Evolutionary conservation across 1,140 invertebrate species (phyloP), one percentile per base, ranked within the genome.

Genomic region (Homarus americanus): DNA sequence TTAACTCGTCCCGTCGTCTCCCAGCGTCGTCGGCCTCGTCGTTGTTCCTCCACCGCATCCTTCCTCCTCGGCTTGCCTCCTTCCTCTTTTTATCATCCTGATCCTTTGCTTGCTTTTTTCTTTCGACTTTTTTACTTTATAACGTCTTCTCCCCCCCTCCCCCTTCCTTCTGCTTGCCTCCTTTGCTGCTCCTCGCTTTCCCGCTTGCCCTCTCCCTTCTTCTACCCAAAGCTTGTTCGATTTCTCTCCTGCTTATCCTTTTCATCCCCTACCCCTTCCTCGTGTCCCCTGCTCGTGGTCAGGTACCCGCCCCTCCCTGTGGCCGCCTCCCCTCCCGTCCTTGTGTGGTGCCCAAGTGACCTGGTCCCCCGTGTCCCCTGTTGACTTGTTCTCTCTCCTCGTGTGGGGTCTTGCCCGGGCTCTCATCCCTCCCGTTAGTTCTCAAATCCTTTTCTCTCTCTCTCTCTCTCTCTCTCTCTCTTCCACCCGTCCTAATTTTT

Each of bases 401-500:
- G n/a, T n/a, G n/a, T n/a, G n/a, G n/a, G n/a, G n/a, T n/a, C n/a
- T n/a, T n/a, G n/a, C n/a, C n/a, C n/a, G n/a, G n/a, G n/a, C n/a
- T n/a, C n/a, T 24, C 24, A 12, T 78, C 76, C 9, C 38, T 78
- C 24, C 10, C 4, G 10, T 17, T 78, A 7, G 40, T 24, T 78
- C 44, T 41, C 40, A 24, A 10, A 28, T 44, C 28, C 36, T 75
- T n/a, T 28, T 38, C 76, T 78, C 76, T 41, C 40, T 78, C 76
- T 41, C 40, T 41, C 34, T 78, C 76, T 78, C 76, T 78, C 40
- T 40, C 36, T 78, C 76, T 78, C 76, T 78, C 76, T 80, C 78
- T 41, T 53, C 36, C 41, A 17, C 20, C n/a, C 7, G 28, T 3
- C 17, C 41, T 80, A 9, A 24, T 53, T 53, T 34, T 53, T 53